These are phyloP conservation scores for Philypnodon macrostomus DNA, from an alignment of 2,797 vertebrate species.

Conservation along the genomic window DNA sequence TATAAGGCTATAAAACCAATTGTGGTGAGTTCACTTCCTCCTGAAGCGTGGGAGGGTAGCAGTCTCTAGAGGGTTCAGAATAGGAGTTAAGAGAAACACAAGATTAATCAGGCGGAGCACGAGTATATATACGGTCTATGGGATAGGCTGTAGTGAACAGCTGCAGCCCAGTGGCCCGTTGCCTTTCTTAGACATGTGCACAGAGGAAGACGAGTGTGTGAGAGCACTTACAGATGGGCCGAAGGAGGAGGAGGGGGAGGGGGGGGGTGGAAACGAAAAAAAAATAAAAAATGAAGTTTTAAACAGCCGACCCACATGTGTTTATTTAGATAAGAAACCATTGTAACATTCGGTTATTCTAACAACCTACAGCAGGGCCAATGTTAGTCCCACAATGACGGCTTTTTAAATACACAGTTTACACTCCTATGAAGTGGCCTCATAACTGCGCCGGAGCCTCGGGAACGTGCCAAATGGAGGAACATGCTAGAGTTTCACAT, in stretches of 20 bases:
- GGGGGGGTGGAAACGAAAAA: constrained; percentile 31
- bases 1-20: too few species aligned
- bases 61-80: constrained; percentile 64
- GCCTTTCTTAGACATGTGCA: constrained; percentile 71
- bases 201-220: constrained; percentile 32
- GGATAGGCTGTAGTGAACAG: constrained; percentile 78
- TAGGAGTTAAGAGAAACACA: constrained; percentile 79
- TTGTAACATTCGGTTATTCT: constrained; percentile 86
- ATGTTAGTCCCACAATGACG: constrained; percentile 75
- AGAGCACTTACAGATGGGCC: constrained; percentile 60
- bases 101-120: constrained; percentile 79
- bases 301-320: constrained; percentile 80
- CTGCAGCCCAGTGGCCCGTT: constrained; percentile 64
- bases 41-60: constrained; percentile 28
- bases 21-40: constrained; percentile 67
- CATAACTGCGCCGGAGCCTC: constrained; percentile 67
- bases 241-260: constrained; percentile 54
- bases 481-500: constrained; percentile 69
- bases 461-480: constrained; percentile 71
- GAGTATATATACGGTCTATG: constrained; percentile 57
- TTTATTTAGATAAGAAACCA: constrained; percentile 91
- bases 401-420: constrained; percentile 82
- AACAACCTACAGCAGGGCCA: constrained; percentile 74
- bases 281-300: constrained; percentile 70
- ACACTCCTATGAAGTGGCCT: constrained; percentile 78